Base-by-base conservation (phyloP, 2,113 vertebrate genomes). In the Oncorhynchus nerka region DNA sequence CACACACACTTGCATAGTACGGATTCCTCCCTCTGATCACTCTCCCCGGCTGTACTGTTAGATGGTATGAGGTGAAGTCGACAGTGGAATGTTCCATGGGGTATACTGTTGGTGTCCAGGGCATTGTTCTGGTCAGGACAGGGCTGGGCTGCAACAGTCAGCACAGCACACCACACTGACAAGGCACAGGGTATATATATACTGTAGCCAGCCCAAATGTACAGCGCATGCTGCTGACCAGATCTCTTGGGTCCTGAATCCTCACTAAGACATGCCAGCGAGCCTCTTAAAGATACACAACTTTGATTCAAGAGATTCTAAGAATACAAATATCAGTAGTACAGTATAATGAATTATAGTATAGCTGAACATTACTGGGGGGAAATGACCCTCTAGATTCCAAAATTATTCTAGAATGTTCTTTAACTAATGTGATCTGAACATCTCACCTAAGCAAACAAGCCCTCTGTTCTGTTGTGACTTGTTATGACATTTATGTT, bases 71-170 rank as follows among this genome's bases (percentile, higher is more conserved):
- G 34, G 57, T 81, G 77, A 67, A 74, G 79, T 75, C 76, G 65
- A 81, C 79, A 85, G 81, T 89, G 88, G 86, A 90, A 86, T 83
- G 86, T 87, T 89, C 85, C 88, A 75, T 69, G 48, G 70, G 75
- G 49, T 15, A 51, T 51, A 51, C 83, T 70, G 74, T 39, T 77
- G 78, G 67, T 69, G 71, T 71, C 80, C 71, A 80, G 83, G 79
- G 85, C 74, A 85, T 85, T 86, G 81, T 87, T 81, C 72, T 80
- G 83, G 74, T 80, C 81, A 5, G 65, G 9, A 12, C 65, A 64
- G 39, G 39, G 39, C 9, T 12, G 39, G 9, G 39, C 61, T 64
- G 61, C n/a, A 28, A 15, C 26, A 67, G 22, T 30, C 65, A 32
- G 26, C 65, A 67, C 65, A 30, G 12, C 65, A 83, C 77, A 83